Evolutionary conservation across 2,113 vertebrate species (phyloP), one percentile per base, ranked within the genome.

Genomic region (Gopherus evgoodei): DNA sequence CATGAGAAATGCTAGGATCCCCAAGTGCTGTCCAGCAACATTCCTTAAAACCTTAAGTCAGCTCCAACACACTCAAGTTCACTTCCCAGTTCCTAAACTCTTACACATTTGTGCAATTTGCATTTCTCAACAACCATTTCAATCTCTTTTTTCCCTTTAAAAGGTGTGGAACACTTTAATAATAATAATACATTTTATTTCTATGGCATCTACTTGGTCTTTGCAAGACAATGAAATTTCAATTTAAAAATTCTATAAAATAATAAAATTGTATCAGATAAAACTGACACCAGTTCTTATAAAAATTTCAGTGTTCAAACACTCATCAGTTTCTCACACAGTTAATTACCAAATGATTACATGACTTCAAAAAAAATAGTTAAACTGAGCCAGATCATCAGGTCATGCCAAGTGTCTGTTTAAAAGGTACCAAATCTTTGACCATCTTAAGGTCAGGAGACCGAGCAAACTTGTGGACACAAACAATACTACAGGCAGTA

Each of bases 291-390:
- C 13, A 31, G 62, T 65, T 19, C 7, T n/a, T 65, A 35, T n/a
- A 56, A n/a, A 81, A 62, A 27, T 53, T 1, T 31, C 9, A 14
- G 62, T 72, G 14, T 11, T 65, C 62, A 59, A 93, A 97, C 94
- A 78, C 38, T 83, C 49, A 19, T 24, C 78, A 65, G 90, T 95
- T 96, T 93, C 69, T 89, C 22, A 38, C 29, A 49, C 0, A 16
- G 35, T 83, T 25, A 78, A n/a, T 22, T 53, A 97, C 25, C 56
- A 87, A 91, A 94, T 47, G 21, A 94, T 84, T 82, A 83, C 90
- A 14, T n/a, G 38, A 21, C 13, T 87, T 84, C 69, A 94, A 57
- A 91, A 82, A 91, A 88, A 57, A 27, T 27, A 87, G 47, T 59
- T 65, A 85, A 76, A 47, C 91, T 0, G 47, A 65, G 94, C 87